Base-by-base conservation (phyloP, 2,888 invertebrate species). In the Adineta ricciae region DNA sequence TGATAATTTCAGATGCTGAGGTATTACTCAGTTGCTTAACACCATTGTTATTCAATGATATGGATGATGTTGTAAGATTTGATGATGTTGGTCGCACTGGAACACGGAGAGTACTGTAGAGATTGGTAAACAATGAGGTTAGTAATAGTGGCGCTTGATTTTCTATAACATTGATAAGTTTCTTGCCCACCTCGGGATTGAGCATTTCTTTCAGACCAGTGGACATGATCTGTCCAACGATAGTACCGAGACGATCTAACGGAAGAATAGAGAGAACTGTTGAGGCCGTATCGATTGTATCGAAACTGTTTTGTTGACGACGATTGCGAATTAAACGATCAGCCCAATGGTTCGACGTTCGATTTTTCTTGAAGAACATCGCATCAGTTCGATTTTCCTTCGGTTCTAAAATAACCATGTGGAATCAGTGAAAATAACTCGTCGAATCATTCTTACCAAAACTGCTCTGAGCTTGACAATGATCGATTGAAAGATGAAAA, bases 161-260 rank as follows among this genome's bases (percentile, higher is more conserved):
- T 78, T 78, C 41, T 78, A 78, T 24, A 21, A 78, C 41, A 41
- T 41, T 41, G 11, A 78, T 9, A 78, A 78, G 38, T 38, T 41
- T 38, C n/a, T 41, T n/a, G 14, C 78, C 78, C 38, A 41, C 78
- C 14, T 78, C 41, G 9, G 78, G 78, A 41, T 19, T 78, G 41
- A 78, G n/a, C 78, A 78, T 78, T 41, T 78, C 41, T 78, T 78
- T 78, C 24, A 78, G 78, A 78, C 78, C 78, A 41, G 78, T 78
- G 24, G 78, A 19, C 78, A 78, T 78, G 24, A 78, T 41, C 41
- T 78, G 78, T 41, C 78, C 78, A 78, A 78, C 78, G 24, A 78
- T 78, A 78, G 78, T 19, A 78, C 78, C 78, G 7, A 78, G 11
- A 41, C 41, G 38, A 41, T 78, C 78, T 41, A 78, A n/a, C n/a